phyloP scores from a whole-genome alignment of 2,888 invertebrate genomes.

The Ditula angustiorana region DNA sequence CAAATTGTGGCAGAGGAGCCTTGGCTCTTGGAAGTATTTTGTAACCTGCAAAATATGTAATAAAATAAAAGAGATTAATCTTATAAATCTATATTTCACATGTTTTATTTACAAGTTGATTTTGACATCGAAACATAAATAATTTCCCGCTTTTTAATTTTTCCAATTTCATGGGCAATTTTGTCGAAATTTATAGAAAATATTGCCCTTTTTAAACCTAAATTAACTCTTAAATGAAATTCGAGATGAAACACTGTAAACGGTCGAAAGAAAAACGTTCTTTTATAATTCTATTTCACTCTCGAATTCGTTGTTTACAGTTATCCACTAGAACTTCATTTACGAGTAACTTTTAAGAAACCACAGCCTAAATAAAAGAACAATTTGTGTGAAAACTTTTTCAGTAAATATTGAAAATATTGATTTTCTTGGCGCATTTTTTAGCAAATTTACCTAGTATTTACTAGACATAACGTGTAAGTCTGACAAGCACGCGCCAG shows the following conservation, averaged over 20 bases:
- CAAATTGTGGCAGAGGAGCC: too few relatives aligned
- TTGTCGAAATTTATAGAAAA: too few relatives aligned
- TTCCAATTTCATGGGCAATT: not conserved
- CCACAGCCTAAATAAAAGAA: slow-evolving; percentile 10
- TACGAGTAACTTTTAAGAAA: not conserved
- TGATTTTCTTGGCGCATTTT: too few relatives aligned
- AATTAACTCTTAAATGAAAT: not conserved
- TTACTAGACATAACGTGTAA: too few relatives aligned
- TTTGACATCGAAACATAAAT: slow-evolving; percentile 15
- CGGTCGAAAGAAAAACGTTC: too few relatives aligned
- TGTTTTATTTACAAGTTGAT: slow-evolving; percentile 39
- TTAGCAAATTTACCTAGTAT: too few relatives aligned
- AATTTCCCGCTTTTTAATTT: not conserved
- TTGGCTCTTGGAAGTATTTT: too few relatives aligned
- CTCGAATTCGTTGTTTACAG: not conserved
- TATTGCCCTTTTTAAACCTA: not conserved
- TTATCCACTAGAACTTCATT: not conserved
- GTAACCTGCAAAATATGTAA: too few relatives aligned
- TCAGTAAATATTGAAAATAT: too few relatives aligned
- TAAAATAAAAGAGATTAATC: slow-evolving; percentile 27
- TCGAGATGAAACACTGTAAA: not conserved
- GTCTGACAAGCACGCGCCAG: too few relatives aligned
- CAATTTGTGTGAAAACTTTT: not conserved
- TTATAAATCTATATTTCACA: slow-evolving; percentile 35
- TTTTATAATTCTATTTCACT: too few relatives aligned